These are phyloP conservation scores for Stenichneumon culpator DNA, from an alignment of 2,888 invertebrate species.

Conservation along the genomic window DNA sequence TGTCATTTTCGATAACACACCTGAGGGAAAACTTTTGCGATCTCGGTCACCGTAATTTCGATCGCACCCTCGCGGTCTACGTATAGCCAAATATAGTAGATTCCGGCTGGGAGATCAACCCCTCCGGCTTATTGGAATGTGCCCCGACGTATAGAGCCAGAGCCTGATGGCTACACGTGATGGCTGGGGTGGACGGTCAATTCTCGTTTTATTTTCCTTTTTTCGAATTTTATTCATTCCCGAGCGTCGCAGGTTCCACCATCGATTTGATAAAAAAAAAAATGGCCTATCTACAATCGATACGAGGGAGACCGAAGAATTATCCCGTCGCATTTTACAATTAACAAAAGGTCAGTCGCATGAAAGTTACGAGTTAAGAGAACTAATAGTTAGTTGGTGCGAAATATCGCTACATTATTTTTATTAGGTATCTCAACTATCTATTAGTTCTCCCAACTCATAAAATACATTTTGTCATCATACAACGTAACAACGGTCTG, in stretches of 20 bases:
- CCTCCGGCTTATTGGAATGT: constrained; percentile 42
- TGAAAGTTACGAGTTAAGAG: background rate
- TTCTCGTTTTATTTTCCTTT: background rate
- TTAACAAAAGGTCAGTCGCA: background rate
- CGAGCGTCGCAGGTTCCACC: background rate
- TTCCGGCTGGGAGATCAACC: constrained; percentile 13
- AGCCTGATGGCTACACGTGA: constrained; percentile 4
- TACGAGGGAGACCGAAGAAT: background rate
- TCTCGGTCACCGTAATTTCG: constrained; percentile 59
- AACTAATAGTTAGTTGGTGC: too few relatives aligned
- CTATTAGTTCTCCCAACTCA: too few relatives aligned
- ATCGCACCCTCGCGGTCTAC: constrained; percentile 12
- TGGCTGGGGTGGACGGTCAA: background rate
- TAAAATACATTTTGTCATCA: too few relatives aligned
- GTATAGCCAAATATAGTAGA: constrained; percentile 5
- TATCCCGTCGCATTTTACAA: background rate
- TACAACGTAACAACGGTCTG: too few relatives aligned
- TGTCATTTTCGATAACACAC: constrained; percentile 50
- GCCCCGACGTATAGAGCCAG: constrained; percentile 23
- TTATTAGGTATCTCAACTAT: too few relatives aligned
- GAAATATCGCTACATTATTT: too few relatives aligned
- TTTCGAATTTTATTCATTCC: constrained; percentile 40
- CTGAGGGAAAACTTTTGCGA: constrained; percentile 55
- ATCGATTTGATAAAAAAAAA: background rate
- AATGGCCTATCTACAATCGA: background rate